Conservation (phyloP, 1,140 invertebrate species). For the Leptinotarsa defecta region DNA sequence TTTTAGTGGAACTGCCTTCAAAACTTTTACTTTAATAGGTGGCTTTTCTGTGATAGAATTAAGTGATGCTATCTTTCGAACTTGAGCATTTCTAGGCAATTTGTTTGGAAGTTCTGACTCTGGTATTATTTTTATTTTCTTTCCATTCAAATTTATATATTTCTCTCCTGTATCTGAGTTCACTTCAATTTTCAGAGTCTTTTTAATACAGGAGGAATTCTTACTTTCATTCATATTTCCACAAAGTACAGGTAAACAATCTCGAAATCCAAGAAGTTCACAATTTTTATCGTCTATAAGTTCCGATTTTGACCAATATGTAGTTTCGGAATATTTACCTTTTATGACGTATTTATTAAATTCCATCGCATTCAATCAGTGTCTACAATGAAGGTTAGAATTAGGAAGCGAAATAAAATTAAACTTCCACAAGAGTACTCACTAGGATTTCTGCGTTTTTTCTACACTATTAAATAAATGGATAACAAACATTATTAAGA, state of each 20-base stretch:
- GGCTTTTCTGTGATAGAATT: not conserved
- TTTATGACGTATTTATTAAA: conserved; percentile 6
- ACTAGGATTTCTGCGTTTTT: too few relatives aligned
- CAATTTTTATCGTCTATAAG: conserved; percentile 1
- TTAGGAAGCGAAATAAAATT: too few relatives aligned
- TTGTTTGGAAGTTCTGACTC: conserved; percentile 11
- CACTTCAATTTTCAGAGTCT: conserved; percentile 23
- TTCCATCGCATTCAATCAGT: conserved; percentile 8
- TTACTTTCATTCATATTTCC: conserved; percentile 1
- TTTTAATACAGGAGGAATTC: not conserved
- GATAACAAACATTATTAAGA: too few relatives aligned
- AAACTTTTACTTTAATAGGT: conserved; percentile 13
- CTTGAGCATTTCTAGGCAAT: not conserved
- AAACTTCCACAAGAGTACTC: too few relatives aligned
- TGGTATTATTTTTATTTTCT: conserved; percentile 35
- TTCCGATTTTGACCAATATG: not conserved
- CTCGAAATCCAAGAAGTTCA: conserved; percentile 8
- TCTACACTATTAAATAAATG: too few relatives aligned
- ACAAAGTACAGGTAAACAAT: conserved; percentile 13
- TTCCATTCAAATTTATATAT: conserved; percentile 37
- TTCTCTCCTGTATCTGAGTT: conserved; percentile 29
- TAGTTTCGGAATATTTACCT: conserved; percentile 11
- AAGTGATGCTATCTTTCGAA: conserved; percentile 2
- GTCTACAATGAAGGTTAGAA: not conserved
- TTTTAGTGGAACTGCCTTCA: not conserved